phyloP scores from a whole-genome alignment of 2,888 invertebrate genomes.

The Apodemia hepburni region DNA sequence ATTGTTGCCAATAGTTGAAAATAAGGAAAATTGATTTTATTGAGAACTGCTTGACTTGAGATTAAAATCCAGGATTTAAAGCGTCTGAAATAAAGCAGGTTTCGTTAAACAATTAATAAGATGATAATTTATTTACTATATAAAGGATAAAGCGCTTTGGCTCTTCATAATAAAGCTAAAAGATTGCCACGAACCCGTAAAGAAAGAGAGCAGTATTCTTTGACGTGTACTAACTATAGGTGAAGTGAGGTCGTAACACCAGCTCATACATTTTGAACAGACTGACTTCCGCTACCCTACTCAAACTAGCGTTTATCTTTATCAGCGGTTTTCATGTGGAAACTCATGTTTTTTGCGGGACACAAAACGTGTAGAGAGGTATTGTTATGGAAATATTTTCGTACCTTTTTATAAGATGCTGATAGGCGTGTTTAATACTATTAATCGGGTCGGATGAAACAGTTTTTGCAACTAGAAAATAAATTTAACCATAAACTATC shows the following conservation, averaged over 20 bases:
- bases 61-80: no score
- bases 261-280: slow-evolving; percentile 35
- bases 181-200: background rate
- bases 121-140: no score
- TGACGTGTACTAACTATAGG: slow-evolving; percentile 9
- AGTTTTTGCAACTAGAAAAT: no score
- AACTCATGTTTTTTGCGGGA: slow-evolving; percentile 37
- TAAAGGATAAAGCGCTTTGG: background rate
- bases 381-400: slow-evolving; percentile 9
- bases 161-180: background rate
- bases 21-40: no score
- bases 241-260: slow-evolving; percentile 21
- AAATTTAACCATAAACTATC: no score
- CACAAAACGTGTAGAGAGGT: slow-evolving; percentile 26
- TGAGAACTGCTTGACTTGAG: no score
- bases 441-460: background rate
- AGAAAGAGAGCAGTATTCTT: slow-evolving; percentile 9
- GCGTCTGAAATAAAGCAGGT: no score
- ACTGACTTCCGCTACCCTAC: slow-evolving; percentile 33
- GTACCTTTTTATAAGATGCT: background rate
- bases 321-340: slow-evolving; percentile 38
- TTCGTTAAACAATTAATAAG: no score
- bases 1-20: no score
- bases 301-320: slow-evolving; percentile 40
- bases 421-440: background rate